These are phyloP conservation scores for Andricus quercusramuli DNA, from an alignment of 2,888 invertebrate species.

Conservation along the genomic window DNA sequence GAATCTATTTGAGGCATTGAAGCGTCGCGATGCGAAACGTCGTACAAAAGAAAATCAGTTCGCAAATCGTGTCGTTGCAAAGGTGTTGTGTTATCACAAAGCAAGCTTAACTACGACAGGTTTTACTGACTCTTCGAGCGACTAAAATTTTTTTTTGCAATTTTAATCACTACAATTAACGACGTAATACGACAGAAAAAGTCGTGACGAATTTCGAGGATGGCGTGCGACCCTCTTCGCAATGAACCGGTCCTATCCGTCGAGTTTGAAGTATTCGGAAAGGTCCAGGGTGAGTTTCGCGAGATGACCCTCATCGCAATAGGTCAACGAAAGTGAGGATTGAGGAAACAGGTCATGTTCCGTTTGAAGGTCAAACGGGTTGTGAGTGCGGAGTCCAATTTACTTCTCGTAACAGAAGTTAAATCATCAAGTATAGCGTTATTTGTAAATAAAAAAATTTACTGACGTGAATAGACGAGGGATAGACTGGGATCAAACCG, in stretches of 20 bases:
- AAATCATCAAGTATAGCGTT: not conserved
- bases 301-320: slow-evolving; percentile 12
- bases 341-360: slow-evolving; percentile 33
- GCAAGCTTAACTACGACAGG: not conserved
- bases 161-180: not conserved
- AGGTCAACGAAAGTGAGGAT: slow-evolving; percentile 30
- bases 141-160: not conserved
- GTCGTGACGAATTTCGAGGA: slow-evolving; percentile 48
- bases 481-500: too few relatives aligned
- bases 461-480: too few relatives aligned
- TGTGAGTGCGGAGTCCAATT: slow-evolving; percentile 1
- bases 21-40: slow-evolving; percentile 55
- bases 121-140: slow-evolving; percentile 12
- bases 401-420: not conserved
- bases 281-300: slow-evolving; percentile 89
- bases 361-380: slow-evolving; percentile 36
- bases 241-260: slow-evolving; percentile 86
- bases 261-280: slow-evolving; percentile 94
- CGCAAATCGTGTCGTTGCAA: slow-evolving; percentile 67
- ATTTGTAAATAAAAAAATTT: too few relatives aligned
- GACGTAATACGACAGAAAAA: slow-evolving; percentile 25
- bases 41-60: slow-evolving; percentile 72
- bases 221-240: slow-evolving; percentile 66
- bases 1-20: slow-evolving; percentile 75
- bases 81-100: slow-evolving; percentile 61